Evolutionary conservation across 2,113 vertebrate genomes (phyloP), one percentile per base, ranked within the genome.

Genomic region (Antechinus flavipes): DNA sequence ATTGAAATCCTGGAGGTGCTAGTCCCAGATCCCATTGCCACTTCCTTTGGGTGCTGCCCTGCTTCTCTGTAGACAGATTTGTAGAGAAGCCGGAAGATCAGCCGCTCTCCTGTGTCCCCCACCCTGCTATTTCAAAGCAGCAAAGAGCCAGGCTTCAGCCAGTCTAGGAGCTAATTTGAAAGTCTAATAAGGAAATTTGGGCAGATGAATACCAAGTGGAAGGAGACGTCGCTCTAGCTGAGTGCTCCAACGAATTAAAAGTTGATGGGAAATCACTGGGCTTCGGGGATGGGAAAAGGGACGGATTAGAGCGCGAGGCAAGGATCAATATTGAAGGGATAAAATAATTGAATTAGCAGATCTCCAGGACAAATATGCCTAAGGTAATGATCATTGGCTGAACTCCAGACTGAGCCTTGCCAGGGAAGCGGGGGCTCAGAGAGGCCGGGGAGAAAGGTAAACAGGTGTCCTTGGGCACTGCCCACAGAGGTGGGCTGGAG

Each of bases 331-430:
- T 89, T 96, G n/a, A 89, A 97, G 97, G 91, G 94, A 95, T 95
- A 96, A 97, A 97, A 97, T 96, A 97, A 98, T 96, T 96, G 94
- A 97, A 97, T 97, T 96, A 97, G 93, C 94, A 96, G 96, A 98
- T 97, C 93, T 90, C 93, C 30, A 24, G 93, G 95, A 97, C 94
- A 97, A 96, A 96, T 96, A 92, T 90, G 76, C 53, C 91, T n/a
- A 95, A 93, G 54, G n/a, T 30, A 96, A 90, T 90, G 93, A 91
- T 54, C 27, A 58, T 2, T 46, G 91, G 89, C 24, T 50, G 35
- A 95, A 54, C 22, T 94, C 76, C n/a, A 84, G 3, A 92, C 24
- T 92, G 90, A 93, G 16, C 90, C 96, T 94, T 19, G 35, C 91
- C 68, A 92, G 47, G 19, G 90, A 93, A 97, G 91, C 8, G 61